Base-by-base conservation (phyloP, 2,888 invertebrate species). In the Adela reaumurella region DNA sequence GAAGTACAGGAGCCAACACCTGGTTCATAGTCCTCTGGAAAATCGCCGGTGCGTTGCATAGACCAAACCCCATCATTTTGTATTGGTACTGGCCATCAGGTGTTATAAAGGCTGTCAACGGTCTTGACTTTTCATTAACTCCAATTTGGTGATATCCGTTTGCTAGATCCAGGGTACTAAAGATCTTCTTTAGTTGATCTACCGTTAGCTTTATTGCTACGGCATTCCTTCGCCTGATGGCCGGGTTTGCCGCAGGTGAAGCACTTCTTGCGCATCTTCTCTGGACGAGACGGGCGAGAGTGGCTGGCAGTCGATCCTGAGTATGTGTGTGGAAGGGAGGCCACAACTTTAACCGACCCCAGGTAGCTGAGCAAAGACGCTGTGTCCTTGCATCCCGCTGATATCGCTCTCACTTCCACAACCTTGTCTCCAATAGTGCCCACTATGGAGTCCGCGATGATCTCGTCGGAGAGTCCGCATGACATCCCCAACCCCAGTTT, bases 101-200 rank as follows among this genome's bases (percentile, higher is more conserved):
- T 10, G 53, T 52, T 2, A 52, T 49, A 45, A 53, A 51, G 0
- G 24, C 51, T 8, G 51, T 53, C 16, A 29, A 19, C 19, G 43
- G 47, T 18, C 46, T 18, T 10, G 47, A 47, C 1, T 29, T 8
- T 17, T 49, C 46, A 1, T 43, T 46, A 19, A 54, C 51, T 17
- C 17, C 42, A 3, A 55, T 55, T 17, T 53, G 53, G 11, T 55
- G 55, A 41, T 54, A 53, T 10, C 52, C 54, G 35, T 48, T 50
- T 0, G 49, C 50, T 6, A 55, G 11, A 19, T 55, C 55, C 11
- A 55, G 24, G 29, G 48, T 48, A 19, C 48, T 49, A 24, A 52
- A 55, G 8, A 51, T 29, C 24, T 43, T 16, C 29, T 52, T 16
- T 20, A 54, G 19, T 11, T 50, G 41, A 20, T 52, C 52, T 1